Conservation (phyloP, 2,797 vertebrate genomes). For the Anableps anableps region DNA sequence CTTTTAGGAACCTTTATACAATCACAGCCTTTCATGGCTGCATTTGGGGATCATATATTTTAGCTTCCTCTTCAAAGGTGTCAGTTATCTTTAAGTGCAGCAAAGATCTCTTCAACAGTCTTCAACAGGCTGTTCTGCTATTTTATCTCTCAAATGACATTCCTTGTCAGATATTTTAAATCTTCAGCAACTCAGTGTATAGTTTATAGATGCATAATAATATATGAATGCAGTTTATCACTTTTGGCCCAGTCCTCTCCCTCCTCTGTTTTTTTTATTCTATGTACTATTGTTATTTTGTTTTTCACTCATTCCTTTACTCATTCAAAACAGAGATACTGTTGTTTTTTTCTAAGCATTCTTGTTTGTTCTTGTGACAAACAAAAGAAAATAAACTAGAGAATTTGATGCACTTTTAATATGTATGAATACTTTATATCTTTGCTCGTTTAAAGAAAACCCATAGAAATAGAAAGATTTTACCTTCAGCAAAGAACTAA, state of each 20-base stretch:
- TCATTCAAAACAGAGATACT: neutral
- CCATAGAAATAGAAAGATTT: conserved; percentile 12
- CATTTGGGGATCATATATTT: neutral
- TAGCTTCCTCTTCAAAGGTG: neutral
- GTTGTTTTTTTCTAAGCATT: neutral
- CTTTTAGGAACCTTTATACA: neutral
- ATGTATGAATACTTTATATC: neutral
- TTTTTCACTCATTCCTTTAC: neutral
- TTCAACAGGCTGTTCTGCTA: neutral
- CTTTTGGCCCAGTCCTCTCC: neutral
- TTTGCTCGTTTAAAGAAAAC: neutral
- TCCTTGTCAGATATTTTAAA: neutral
- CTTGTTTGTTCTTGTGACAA: neutral
- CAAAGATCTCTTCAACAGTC: neutral
- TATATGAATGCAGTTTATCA: neutral
- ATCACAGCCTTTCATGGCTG: neutral
- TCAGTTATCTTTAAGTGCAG: neutral
- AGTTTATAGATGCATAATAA: neutral
- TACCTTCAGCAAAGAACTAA: conserved; percentile 92
- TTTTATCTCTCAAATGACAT: neutral
- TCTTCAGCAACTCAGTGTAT: neutral
- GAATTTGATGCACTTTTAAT: neutral
- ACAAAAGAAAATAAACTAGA: neutral
- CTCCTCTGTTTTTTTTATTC: neutral
- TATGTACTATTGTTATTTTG: neutral